Conservation (phyloP, 2,797 vertebrate species). For the Anabas testudineus region DNA sequence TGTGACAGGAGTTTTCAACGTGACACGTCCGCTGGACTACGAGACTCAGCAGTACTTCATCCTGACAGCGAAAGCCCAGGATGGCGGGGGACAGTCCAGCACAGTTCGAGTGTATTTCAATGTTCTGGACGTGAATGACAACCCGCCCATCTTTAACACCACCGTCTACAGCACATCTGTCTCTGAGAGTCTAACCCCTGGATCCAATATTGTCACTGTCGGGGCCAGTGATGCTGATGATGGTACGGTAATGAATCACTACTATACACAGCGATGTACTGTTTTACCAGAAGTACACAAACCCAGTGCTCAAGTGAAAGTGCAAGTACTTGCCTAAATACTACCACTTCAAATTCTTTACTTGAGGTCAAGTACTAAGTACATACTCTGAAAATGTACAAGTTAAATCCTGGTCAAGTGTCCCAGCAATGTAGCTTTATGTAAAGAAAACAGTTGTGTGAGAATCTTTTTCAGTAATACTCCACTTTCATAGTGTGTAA, state of each 20-base stretch:
- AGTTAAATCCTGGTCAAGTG: not conserved
- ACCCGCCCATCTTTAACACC: slow-evolving; percentile 88
- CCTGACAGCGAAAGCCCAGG: slow-evolving; percentile 88
- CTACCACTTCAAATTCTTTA: no score
- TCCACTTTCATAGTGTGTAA: slow-evolving; percentile 31
- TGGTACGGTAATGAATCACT: slow-evolving; percentile 80
- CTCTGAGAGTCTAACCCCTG: slow-evolving; percentile 88
- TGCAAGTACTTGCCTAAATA: no score
- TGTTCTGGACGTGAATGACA: slow-evolving; percentile 94
- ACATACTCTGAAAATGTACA: no score
- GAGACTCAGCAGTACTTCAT: slow-evolving; percentile 93
- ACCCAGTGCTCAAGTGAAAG: no score
- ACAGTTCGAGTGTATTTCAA: slow-evolving; percentile 94
- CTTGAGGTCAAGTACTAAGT: no score
- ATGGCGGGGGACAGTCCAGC: slow-evolving; percentile 91
- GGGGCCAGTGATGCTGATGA: slow-evolving; percentile 91
- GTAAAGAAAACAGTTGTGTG: slow-evolving; percentile 15
- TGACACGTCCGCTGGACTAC: slow-evolving; percentile 91
- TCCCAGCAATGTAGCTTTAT: slow-evolving; percentile 15
- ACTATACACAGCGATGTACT: no score
- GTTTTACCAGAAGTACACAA: no score
- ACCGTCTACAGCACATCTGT: slow-evolving; percentile 89
- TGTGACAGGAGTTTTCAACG: slow-evolving; percentile 95
- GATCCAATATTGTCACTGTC: slow-evolving; percentile 87
- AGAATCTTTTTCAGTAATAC: slow-evolving; percentile 12